Evolutionary conservation across 2,113 vertebrate genomes (phyloP), one percentile per base, ranked within the genome.

Genomic region (Ctenomys sociabilis): DNA sequence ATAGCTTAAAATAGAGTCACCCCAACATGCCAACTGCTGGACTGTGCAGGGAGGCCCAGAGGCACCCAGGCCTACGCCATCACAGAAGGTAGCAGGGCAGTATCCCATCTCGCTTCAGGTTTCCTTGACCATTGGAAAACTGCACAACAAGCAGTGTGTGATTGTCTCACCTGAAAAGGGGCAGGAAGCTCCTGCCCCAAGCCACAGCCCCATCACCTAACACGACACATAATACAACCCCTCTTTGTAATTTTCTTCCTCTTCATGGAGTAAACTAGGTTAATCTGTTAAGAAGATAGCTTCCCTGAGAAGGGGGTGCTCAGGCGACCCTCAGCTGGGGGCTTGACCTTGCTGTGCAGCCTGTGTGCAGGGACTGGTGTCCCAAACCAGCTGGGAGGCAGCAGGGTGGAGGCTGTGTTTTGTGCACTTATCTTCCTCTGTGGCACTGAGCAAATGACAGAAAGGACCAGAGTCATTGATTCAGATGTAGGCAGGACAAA

Each of bases 371-470:
- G 84, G 49, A 49, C 72, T 70, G 28, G 32, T 30, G 3, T 37
- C 16, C 24, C 0, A 45, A 16, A 26, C 1, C 0, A 5, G 5
- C 21, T 52, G 70, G 52, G 45, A 16, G 45, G 72, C 77, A 57
- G 43, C 24, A 1, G 14, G 22, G 6, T 7, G 12, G n/a, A 52
- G 75, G 26, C 0, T 5, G 10, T 7, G 0, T 21, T 40, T 28
- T 26, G 2, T 45, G 22, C 0, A 2, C 85, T 81, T 16, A 10
- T 54, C 49, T 26, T 68, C 59, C 85, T 57, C 57, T 4, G 2
- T 57, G 80, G 92, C 30, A 1, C 73, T 0, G 4, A 73, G 73
- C 49, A 35, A 81, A n/a, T 63, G 88, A 54, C 2, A 9, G 57
- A 45, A 57, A 81, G 68, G 12, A 6, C 1, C 14, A 5, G 73